Evolutionary conservation across 2,113 vertebrate genomes (phyloP).

Genomic region (Litocranius walleri): DNA sequence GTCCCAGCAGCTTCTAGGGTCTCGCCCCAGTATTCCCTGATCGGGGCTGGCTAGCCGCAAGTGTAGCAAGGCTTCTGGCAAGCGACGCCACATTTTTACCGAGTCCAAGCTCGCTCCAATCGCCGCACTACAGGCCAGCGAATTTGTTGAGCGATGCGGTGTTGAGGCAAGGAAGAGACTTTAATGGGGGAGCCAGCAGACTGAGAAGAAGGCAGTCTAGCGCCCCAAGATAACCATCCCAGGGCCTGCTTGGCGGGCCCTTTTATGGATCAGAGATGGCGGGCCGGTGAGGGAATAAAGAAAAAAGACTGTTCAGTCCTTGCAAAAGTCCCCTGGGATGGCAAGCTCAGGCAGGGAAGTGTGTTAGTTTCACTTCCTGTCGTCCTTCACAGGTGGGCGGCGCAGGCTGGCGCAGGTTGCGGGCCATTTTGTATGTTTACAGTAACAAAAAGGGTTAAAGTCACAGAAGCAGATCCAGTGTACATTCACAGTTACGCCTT

Average conservation of each 20-base stretch:
- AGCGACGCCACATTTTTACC: accelerated
- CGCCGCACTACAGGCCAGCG: background rate
- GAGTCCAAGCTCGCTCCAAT: background rate
- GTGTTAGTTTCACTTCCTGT: background rate
- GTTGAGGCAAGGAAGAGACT: background rate
- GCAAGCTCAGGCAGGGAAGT: background rate
- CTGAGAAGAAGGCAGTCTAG: background rate
- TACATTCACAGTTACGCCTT: background rate
- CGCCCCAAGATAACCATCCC: background rate
- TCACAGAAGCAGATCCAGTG: background rate
- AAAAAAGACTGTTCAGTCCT: background rate
- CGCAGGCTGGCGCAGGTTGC: background rate
- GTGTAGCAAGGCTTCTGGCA: background rate
- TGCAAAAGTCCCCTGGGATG: background rate
- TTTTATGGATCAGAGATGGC: background rate
- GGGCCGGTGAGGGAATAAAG: background rate
- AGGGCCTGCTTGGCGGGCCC: background rate
- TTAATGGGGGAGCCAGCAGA: background rate
- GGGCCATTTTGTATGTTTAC: background rate
- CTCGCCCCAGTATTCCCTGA: background rate
- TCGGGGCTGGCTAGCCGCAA: background rate
- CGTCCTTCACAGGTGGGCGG: background rate
- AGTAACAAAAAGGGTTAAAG: background rate
- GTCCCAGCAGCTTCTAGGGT: background rate
- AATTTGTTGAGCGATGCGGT: background rate